Percentiles rank a stretch among this genome's conserved stretches.
These are phyloP conservation scores for Physocephala rufipes DNA, from an alignment of 2,888 invertebrate species.

Conservation along the genomic window DNA sequence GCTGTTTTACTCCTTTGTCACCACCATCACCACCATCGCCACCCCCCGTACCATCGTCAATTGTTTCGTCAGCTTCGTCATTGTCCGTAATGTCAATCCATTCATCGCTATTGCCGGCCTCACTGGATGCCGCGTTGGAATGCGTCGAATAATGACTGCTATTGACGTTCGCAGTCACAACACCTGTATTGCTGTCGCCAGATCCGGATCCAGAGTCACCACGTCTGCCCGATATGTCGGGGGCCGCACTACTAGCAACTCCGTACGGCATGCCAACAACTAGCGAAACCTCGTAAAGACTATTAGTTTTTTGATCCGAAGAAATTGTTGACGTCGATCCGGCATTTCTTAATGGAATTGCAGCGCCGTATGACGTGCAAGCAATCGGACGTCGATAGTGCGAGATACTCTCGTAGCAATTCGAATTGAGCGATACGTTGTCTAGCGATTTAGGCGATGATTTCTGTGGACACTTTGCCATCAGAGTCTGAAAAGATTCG, in stretches of 20 bases:
- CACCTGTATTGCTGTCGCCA: constrained; percentile 32
- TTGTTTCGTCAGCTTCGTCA: constrained; percentile 43
- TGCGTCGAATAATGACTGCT: constrained; percentile 47
- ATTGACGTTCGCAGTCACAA: neutral
- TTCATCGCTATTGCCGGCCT: constrained; percentile 64
- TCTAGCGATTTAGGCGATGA: constrained; percentile 44
- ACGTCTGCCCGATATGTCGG: neutral
- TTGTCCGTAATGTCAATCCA: constrained; percentile 65
- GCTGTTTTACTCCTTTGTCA: constrained; percentile 46
- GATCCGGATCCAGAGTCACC: neutral
- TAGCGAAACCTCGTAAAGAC: constrained; percentile 62
- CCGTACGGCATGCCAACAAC: constrained; percentile 49
- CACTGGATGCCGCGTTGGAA: constrained; percentile 55
- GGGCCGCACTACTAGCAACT: neutral
- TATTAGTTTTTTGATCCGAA: constrained; percentile 65
- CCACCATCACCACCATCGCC: constrained; percentile 25
- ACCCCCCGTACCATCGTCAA: constrained; percentile 41
- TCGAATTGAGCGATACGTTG: constrained; percentile 59
- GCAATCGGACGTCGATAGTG: constrained; percentile 49
- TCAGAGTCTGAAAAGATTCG: constrained; percentile 54
- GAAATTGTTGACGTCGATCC: constrained; percentile 63
- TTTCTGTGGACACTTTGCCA: neutral
- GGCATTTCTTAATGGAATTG: constrained; percentile 52
- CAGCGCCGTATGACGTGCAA: constrained; percentile 39
- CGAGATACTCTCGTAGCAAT: constrained; percentile 64